Evolutionary conservation across 2,888 invertebrate species (phyloP), one percentile per base, ranked within the genome.

Genomic region (Epirrita christyi): DNA sequence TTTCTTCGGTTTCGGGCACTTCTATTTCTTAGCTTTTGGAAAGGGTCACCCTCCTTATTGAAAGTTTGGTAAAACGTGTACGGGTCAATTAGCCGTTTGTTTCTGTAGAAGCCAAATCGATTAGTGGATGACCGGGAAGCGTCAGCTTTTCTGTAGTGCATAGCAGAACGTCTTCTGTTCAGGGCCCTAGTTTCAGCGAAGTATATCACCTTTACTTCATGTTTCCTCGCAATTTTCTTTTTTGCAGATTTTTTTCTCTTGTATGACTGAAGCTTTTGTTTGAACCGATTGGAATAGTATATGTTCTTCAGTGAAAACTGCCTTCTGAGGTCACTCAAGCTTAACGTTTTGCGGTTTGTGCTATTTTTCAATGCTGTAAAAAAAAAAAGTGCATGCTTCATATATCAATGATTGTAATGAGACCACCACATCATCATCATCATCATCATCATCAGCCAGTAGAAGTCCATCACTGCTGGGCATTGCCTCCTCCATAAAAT

Each of bases 61-160:
- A 57, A 57, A 21, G 60, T 59, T 43, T 55, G 55, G 14, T 60
- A 47, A 52, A 58, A 54, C 4, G 62, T 34, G 57, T 57, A 41
- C 27, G 59, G 61, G 46, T 60, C 53, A 2, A 50, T 9, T 8
- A 36, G 13, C 43, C 55, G 51, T 45, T 61, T 63, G 27, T 44
- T 68, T 50, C 59, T 68, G 15, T 63, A 64, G 27, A 72, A 72
- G 28, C 71, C 67, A 40, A 69, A 72, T 6, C 67, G 45, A 14
- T 75, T 68, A 37, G 56, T 63, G 1, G 61, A 42, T 45, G 63
- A 40, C 21, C 42, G 50, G 8, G 29, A 42, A 7, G 8, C 10
- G n/a, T 37, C 43, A 28, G 8, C 32, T 34, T 34, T 46, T 40
- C 15, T 55, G 7, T 6, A 34, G 10, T 46, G 40, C n/a, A 3